Base-by-base conservation (phyloP, 2,113 vertebrate genomes). In the Lasiurus borealis region DNA sequence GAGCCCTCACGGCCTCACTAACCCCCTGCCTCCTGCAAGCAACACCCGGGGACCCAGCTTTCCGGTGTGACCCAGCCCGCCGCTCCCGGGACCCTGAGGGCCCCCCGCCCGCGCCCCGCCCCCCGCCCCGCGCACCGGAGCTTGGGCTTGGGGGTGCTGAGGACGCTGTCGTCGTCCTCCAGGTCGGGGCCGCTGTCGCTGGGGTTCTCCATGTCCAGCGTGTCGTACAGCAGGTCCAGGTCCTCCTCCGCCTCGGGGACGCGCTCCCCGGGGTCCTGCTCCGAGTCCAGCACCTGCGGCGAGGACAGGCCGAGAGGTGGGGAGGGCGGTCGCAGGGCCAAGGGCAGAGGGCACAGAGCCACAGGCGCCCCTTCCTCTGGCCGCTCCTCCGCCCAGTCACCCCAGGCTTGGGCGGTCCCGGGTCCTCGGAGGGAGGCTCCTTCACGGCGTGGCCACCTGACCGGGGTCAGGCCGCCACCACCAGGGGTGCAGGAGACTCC, bases 121-220 rank as follows among this genome's bases (percentile, higher is more conserved):
- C 8, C 23, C 54, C 19, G 0, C 57, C 59, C 25, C 23, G 8
- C 59, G 25, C 25, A 99, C 99, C 99, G 99, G 96, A 99, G 98
- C 98, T 99, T 99, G 81, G 99, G 99, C 95, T 99, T 99, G 0
- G 99, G 99, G 29, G 99, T 99, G 98, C 99, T 99, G 93, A 99
- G 98, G 81, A 99, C 99, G 1, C 99, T 99, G 98, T 99, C 99
- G 0, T 99, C 99, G 0, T 99, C 99, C 29, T 99, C 99, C 98
- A 99, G 98, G 88, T 99, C 99, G 0, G 99, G 99, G 19, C 99
- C 99, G 0, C 99, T 99, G 98, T 99, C 99, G 2, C 99, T 99
- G 68, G 99, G 99, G 97, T 99, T 99, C 97, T 99, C 99, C 86
- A 99, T 99, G 92, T 99, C 99, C 96, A 99, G 97, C 0, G 99